phyloP scores from a whole-genome alignment of 1,140 invertebrate genomes.

The Pomacea maculata region DNA sequence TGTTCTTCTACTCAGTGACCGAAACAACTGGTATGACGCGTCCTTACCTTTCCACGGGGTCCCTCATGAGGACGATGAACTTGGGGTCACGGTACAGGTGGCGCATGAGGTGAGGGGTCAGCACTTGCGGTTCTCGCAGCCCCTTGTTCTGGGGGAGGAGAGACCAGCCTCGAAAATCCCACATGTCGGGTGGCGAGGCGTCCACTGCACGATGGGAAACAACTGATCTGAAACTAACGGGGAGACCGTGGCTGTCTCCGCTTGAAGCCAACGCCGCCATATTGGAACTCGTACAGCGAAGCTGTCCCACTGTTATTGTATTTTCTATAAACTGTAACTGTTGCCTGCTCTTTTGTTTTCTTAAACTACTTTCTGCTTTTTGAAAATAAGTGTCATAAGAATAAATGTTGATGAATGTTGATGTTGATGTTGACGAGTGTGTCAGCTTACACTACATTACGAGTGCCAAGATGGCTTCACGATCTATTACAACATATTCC shows the following conservation, averaged over 20 bases:
- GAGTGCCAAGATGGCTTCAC: no score
- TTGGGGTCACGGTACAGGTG: slow-evolving; percentile 38
- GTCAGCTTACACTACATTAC: no score
- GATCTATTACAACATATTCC: no score
- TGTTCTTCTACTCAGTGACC: no score
- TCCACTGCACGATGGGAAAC: slow-evolving; percentile 31
- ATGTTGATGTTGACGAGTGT: no score
- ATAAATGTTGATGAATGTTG: no score
- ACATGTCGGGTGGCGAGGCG: slow-evolving; percentile 43
- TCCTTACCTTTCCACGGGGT: slow-evolving; percentile 45
- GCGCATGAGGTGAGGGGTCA: slow-evolving; percentile 40
- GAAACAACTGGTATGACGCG: no score
- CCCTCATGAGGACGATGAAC: slow-evolving; percentile 41
- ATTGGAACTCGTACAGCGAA: neutral
- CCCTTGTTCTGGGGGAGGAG: slow-evolving; percentile 41
- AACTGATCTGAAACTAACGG: neutral
- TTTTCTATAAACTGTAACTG: no score
- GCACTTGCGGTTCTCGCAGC: slow-evolving; percentile 27
- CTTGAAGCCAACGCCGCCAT: neutral
- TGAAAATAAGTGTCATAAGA: no score
- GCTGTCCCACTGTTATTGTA: neutral
- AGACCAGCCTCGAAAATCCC: slow-evolving; percentile 47
- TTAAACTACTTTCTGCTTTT: no score
- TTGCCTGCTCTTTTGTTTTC: no score
- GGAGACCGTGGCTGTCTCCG: neutral